A percentile compares a stretch with the other conserved stretches of the same genome.
Evolutionary conservation across 1,140 invertebrate species (phyloP).

Genomic region (Acyrthosiphon pisum): DNA sequence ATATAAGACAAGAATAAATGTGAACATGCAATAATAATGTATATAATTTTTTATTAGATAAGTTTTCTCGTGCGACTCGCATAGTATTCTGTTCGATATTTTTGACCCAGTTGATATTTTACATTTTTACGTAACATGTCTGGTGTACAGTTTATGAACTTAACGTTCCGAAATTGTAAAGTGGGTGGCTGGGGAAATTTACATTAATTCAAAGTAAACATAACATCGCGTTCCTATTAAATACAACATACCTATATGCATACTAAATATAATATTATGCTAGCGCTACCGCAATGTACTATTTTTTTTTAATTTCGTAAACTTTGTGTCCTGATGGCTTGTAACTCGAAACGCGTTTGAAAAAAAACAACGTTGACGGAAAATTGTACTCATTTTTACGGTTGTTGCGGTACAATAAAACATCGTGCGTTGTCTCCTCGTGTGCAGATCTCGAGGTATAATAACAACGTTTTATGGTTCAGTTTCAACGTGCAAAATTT

Average conservation of each 20-base stretch:
- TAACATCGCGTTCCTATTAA: no score
- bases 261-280: neutral
- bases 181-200: neutral
- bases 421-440: neutral
- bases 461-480: conserved; percentile 7
- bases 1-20: no score
- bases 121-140: no score
- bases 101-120: no score
- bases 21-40: no score
- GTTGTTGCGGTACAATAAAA: neutral
- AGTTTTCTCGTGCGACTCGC: neutral
- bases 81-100: neutral
- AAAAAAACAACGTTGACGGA: neutral
- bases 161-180: neutral
- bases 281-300: neutral
- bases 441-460: neutral
- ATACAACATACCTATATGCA: neutral
- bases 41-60: neutral
- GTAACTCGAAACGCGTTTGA: neutral
- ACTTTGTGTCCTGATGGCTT: neutral
- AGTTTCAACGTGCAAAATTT: neutral
- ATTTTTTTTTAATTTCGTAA: neutral
- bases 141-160: no score
- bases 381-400: neutral
- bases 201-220: neutral